Percentiles rank a stretch among this genome's conserved stretches.
Conservation (phyloP, 2,797 vertebrate species). For the Danionella dracula region DNA sequence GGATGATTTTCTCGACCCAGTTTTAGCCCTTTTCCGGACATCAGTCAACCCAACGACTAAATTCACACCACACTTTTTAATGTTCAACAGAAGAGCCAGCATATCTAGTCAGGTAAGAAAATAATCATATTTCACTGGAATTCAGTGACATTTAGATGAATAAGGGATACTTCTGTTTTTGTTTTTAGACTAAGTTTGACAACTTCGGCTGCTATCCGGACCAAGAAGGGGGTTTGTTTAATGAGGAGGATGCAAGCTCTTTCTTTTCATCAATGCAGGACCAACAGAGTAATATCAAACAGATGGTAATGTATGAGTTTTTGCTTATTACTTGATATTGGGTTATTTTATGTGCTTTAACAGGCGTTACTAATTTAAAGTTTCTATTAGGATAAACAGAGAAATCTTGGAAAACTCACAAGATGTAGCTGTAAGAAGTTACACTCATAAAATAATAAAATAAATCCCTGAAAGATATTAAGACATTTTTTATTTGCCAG, state of each 20-base stretch:
- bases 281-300: constrained; percentile 74
- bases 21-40: constrained; percentile 78
- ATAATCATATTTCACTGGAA: background rate
- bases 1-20: constrained; percentile 78
- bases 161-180: background rate
- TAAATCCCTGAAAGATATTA: too few relatives aligned
- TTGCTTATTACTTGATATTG: background rate
- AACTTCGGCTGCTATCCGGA: constrained; percentile 59
- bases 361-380: too few relatives aligned
- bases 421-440: too few relatives aligned
- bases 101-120: constrained; percentile 61
- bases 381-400: too few relatives aligned
- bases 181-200: constrained; percentile 57
- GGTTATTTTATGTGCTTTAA: too few relatives aligned
- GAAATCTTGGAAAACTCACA: too few relatives aligned
- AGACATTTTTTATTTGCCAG: too few relatives aligned
- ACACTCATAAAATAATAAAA: too few relatives aligned
- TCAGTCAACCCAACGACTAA: constrained; percentile 75
- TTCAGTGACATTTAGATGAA: too few relatives aligned
- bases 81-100: constrained; percentile 80
- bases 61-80: constrained; percentile 80
- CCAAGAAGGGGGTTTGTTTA: constrained; percentile 50
- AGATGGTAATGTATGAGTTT: constrained; percentile 66
- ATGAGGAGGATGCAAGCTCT: constrained; percentile 49
- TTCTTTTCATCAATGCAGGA: constrained; percentile 68